Base-by-base conservation (phyloP, 2,888 invertebrate genomes). In the Baccha elongata region DNA sequence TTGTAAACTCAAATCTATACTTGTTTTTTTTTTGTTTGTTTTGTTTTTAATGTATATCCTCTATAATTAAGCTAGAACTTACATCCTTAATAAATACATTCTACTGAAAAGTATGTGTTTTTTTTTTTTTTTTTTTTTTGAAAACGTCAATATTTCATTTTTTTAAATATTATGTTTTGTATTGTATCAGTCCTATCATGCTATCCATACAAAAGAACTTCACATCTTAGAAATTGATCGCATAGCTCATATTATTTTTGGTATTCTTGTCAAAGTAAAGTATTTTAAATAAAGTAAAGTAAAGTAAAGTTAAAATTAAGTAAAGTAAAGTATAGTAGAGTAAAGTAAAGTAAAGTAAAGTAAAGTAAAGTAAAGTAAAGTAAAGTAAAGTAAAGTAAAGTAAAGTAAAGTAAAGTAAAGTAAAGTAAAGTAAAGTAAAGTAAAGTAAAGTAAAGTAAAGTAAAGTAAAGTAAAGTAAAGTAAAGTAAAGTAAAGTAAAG, bases 1-100 rank as follows among this genome's bases (percentile, higher is more conserved):
- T 75, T 83, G 64, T 81, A 64, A 85, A 76, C 76, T 78, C 53
- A 71, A 69, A 23, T 71, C 42, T 32, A 19, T n/a, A n/a, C n/a
- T 29, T 15, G 19, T 65, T 46, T 13, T 26, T 11, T 2, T 35
- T 35, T 4, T 6, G 21, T 7, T 46, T 46, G 11, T 6, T 11
- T 64, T 64, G 8, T 15, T 58, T 78, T 64, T 32, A 32, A 53
- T 19, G 52, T 65, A 26, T 46, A 23, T 79, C 60, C 35, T 85
- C 84, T 78, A 80, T 72, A 44, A 52, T 68, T 67, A 74, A 68
- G 68, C 68, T 68, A 68, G 44, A 68, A 62, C 44, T 68, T 68
- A 60, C 68, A 75, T 60, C 62, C 37, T 68, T 60, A 15, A 64
- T 17, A 19, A 53, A 44, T 72, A 64, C 42, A 42, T 64, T 40